Evolutionary conservation across 1,140 invertebrate species (phyloP), one percentile per base, ranked within the genome.

Genomic region (Euwallacea similis): DNA sequence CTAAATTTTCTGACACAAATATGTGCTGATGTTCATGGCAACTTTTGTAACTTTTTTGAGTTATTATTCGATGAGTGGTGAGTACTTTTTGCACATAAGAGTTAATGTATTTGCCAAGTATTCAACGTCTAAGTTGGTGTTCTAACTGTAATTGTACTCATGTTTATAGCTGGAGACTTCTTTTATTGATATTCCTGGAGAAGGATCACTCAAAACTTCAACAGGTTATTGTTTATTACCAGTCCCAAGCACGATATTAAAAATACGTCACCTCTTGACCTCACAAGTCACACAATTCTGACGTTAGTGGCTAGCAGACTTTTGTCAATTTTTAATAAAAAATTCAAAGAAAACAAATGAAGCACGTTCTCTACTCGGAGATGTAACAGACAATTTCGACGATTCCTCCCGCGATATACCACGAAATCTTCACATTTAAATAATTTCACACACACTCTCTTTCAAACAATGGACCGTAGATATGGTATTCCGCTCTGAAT

Each of bases 361-460:
- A 33, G 21, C 21, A 33, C 21, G 21, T 33, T 33, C 21, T 33
- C 21, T 33, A 33, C 21, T 33, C 21, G 21, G 21, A 33, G 21
- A 33, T 33, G 21, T 33, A 33, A 33, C 21, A 33, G 21, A 33
- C 21, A 33, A 33, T 33, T 33, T 50, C 46, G 13, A 50, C 46
- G 46, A 11, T 50, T 50, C 46, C 9, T 50, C 9, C 9, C 21
- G 9, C 46, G 46, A 13, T 50, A 50, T 56, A 56, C 54, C 54
- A 21, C 16, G 16, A 56, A 15, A 56, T 21, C 54, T 9, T 9
- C 16, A 8, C 8, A 50, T 67, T 58, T 42, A 58, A 16, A 67
- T 43, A 54, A 46, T 41, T 67, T 66, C 72, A 50, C 74, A 68
- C 64, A 16, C 66, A 59, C 53, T 73, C 66, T 58, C 62, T 61